Percentiles rank a stretch among this genome's conserved stretches.
phyloP scores from a whole-genome alignment of 2,888 invertebrate genomes.

The Megalurothrips usitatus region DNA sequence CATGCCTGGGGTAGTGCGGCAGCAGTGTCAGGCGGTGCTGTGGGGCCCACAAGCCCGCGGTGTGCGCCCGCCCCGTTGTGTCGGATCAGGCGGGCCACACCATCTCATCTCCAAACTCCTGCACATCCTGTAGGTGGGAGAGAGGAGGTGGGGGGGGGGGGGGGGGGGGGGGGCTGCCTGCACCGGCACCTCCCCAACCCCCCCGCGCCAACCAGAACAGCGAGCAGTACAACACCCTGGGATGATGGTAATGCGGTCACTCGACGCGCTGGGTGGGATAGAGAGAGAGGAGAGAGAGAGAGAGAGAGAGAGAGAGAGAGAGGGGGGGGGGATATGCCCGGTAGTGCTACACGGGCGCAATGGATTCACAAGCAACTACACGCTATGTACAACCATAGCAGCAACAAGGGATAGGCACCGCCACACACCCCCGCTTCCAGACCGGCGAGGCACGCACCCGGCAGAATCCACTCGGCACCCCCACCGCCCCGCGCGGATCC shows the following conservation, averaged over 20 bases:
- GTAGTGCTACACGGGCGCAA: conserved; percentile 4
- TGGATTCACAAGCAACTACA: conserved; percentile 26
- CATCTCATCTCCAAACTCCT: too few relatives aligned
- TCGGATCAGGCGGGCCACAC: too few relatives aligned
- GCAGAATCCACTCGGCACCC: too few relatives aligned
- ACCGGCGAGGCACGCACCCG: too few relatives aligned
- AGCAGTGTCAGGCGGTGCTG: too few relatives aligned
- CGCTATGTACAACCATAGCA: conserved; percentile 1
- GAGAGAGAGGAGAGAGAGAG: background rate
- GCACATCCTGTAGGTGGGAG: background rate
- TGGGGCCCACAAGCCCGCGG: too few relatives aligned
- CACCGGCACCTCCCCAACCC: background rate
- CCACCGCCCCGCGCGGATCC: too few relatives aligned
- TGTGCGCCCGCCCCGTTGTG: too few relatives aligned
- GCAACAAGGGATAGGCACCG: background rate
- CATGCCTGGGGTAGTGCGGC: too few relatives aligned
- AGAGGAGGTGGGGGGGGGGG: background rate
- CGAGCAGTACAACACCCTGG: background rate
- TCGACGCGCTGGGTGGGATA: background rate
- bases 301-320: background rate
- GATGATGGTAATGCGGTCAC: background rate
- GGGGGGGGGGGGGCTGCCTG: background rate
- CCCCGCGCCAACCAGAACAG: background rate
- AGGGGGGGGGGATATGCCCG: background rate
- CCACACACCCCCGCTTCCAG: too few relatives aligned